Percentiles rank a stretch among this genome's conserved stretches.
phyloP scores from a whole-genome alignment of 1,140 invertebrate species.

The Caenorhabditis inopinata region DNA sequence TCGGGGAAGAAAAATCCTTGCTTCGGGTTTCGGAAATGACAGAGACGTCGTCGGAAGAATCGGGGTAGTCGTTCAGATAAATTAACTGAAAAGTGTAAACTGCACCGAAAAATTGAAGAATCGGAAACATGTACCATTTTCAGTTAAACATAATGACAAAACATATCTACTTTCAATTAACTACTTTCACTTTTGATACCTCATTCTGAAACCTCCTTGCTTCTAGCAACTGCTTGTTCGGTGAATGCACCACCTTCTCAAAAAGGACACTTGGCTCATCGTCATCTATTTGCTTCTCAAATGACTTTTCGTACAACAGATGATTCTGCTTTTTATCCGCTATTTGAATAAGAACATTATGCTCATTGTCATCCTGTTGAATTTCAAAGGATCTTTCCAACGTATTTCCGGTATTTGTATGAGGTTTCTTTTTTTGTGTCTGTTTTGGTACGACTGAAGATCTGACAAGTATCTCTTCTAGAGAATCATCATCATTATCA shows the following conservation, averaged over 20 bases:
- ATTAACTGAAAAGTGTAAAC: not conserved
- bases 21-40: not conserved
- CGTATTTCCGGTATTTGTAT: too few relatives aligned
- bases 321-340: too few relatives aligned
- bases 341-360: too few relatives aligned
- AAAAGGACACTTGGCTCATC: not conserved
- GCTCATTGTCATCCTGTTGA: too few relatives aligned
- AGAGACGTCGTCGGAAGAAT: not conserved
- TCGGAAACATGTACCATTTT: too few relatives aligned
- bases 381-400: too few relatives aligned
- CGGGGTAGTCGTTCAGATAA: not conserved
- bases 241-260: not conserved
- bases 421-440: not conserved
- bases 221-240: not conserved
- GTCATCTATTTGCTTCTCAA: not conserved
- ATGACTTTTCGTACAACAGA: constrained; percentile 5
- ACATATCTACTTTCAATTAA: too few relatives aligned
- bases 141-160: too few relatives aligned
- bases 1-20: not conserved
- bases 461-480: not conserved
- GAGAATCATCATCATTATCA: not conserved
- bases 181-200: not conserved
- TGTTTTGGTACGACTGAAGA: not conserved
- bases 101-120: too few relatives aligned
- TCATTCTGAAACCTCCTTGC: not conserved